Base-by-base conservation (phyloP, 2,113 vertebrate genomes). In the Alectura lathami region DNA sequence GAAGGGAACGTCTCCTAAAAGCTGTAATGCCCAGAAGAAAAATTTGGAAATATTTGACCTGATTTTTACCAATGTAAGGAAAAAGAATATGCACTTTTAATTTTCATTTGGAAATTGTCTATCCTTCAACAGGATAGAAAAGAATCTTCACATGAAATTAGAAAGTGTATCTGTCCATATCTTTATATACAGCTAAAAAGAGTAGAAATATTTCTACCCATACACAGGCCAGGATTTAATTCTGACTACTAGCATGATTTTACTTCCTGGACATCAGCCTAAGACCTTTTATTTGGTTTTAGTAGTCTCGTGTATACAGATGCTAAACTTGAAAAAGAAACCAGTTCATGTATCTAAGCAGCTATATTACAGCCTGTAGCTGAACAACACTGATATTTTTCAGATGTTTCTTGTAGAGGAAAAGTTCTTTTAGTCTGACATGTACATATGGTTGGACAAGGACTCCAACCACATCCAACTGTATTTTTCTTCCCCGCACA, bases 81-180 rank as follows among this genome's bases (percentile, higher is more conserved):
- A 82, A 20, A 88, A 54, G 6, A 43, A 6, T 7, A 2, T 68
- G 18, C 9, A 32, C 29, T 72, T 72, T 59, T 60, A 78, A 68
- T 75, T 80, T 89, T 64, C 53, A 95, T 96, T 86, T 91, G 78
- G 59, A 97, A 96, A 92, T 95, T 94, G 67, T 94, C 95, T 96
- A 82, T 64, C 27, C 7, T 68, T 85, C 43, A 73, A 9, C 4
- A 42, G 9, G 14, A 34, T 20, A 53, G 20, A 89, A 18, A 83
- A 54, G 2, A 32, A 34, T 23, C 7, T 54, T 79, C 48, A 76
- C 24, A 30, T 60, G 4, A 59, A 88, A 47, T n/a, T 47, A 38
- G 74, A 74, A 74, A 45, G 14, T 40, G 11, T 18, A 48, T 64
- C 7, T 57, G 16, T 67, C 14, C 38, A 47, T 40, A 68, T 56